Evolutionary conservation across 2,113 vertebrate species (phyloP).

Genomic region (Oreochromis spilurus): DNA sequence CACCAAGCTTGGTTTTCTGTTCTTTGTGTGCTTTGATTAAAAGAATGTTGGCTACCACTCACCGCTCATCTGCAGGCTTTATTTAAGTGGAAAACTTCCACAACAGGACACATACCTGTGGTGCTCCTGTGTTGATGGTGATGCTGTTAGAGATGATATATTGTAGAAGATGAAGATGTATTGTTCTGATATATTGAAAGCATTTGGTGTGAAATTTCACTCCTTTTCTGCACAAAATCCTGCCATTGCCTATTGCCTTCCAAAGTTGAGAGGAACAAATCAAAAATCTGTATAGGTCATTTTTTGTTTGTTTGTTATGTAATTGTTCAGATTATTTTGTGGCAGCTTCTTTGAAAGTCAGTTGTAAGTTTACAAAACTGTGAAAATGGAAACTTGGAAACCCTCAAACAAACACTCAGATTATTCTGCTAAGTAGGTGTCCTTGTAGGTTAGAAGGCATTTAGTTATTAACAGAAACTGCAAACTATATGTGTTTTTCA

Average conservation of each 20-base stretch:
- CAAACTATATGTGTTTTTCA: too few species aligned
- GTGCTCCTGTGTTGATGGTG: too few species aligned
- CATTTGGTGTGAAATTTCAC: neutral
- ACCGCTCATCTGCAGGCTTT: too few species aligned
- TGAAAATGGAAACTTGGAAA: neutral
- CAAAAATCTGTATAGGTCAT: rapidly evolving
- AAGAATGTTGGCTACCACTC: too few species aligned
- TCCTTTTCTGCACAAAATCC: neutral
- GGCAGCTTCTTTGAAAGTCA: neutral
- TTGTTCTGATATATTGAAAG: neutral
- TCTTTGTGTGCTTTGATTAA: too few species aligned
- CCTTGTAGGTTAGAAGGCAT: too few species aligned
- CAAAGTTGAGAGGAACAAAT: neutral
- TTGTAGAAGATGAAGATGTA: too few species aligned
- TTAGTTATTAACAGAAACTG: too few species aligned
- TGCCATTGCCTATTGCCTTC: neutral
- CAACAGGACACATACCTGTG: too few species aligned
- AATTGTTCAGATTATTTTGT: neutral
- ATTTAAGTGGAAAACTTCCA: too few species aligned
- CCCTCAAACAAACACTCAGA: neutral
- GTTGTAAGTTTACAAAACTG: neutral
- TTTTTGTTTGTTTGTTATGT: neutral
- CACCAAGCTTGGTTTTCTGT: too few species aligned
- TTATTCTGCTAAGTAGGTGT: neutral
- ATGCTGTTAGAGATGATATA: too few species aligned